These are phyloP conservation scores for Cygnus buccinator DNA, from an alignment of 2,113 vertebrate genomes.

Conservation along the genomic window DNA sequence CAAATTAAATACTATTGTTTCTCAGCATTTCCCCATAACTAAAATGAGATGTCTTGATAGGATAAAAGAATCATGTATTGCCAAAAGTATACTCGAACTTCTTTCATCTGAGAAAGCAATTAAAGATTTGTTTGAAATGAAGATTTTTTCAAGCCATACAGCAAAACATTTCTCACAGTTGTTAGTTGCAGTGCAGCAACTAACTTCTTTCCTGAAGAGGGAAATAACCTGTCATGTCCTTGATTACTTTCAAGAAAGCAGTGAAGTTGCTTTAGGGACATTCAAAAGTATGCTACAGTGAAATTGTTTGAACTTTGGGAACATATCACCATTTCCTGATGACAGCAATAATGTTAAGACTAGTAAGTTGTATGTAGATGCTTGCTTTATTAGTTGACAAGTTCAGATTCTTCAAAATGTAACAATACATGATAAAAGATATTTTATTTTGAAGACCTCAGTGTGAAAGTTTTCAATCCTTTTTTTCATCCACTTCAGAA, in stretches of 20 bases:
- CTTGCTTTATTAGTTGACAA: background rate
- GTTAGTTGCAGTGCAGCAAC: background rate
- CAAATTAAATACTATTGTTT: background rate
- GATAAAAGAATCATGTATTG: background rate
- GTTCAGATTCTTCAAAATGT: background rate
- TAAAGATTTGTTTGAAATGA: background rate
- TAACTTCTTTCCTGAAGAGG: background rate
- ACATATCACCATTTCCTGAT: background rate
- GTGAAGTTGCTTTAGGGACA: background rate
- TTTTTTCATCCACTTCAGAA: background rate
- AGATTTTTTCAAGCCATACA: background rate
- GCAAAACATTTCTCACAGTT: background rate
- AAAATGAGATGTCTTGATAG: background rate
- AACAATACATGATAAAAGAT: background rate
- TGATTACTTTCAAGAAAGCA: slow-evolving; percentile 2
- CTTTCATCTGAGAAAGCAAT: slow-evolving; percentile 27
- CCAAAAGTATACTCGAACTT: background rate
- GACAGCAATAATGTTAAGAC: background rate
- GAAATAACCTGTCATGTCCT: background rate
- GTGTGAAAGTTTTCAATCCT: background rate
- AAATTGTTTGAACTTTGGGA: background rate
- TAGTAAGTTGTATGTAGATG: background rate
- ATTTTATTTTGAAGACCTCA: background rate
- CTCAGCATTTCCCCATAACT: background rate
- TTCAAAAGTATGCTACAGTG: background rate